Evolutionary conservation across 2,797 vertebrate species (phyloP).

Genomic region (Ispidina picta): DNA sequence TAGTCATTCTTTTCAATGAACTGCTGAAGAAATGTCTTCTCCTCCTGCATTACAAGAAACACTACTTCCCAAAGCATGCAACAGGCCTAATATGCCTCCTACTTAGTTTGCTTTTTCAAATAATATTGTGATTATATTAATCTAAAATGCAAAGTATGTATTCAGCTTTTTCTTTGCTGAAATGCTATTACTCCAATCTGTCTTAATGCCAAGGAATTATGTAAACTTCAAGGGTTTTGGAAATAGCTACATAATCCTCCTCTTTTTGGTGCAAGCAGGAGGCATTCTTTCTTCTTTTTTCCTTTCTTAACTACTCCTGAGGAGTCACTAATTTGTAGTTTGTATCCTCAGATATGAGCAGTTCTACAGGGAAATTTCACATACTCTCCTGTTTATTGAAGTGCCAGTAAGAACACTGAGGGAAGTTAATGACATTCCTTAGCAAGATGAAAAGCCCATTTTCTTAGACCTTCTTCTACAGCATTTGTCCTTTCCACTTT

Average conservation of each 20-base stretch:
- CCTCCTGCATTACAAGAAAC: background rate
- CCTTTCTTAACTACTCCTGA: background rate
- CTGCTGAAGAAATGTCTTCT: background rate
- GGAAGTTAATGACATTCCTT: background rate
- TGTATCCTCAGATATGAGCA: background rate
- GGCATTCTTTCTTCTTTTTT: background rate
- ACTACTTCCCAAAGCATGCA: background rate
- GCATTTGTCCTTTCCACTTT: background rate
- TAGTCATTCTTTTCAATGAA: background rate
- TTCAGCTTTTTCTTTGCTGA: background rate
- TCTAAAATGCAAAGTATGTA: background rate
- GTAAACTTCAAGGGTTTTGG: background rate
- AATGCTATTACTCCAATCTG: background rate
- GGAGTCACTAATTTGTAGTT: conserved; percentile 4
- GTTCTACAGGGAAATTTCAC: background rate
- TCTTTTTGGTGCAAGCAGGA: background rate
- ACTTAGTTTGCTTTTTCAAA: background rate
- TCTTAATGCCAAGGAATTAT: background rate
- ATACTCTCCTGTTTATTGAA: background rate
- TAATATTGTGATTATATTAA: background rate
- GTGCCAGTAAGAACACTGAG: background rate
- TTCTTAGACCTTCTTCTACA: background rate
- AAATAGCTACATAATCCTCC: background rate
- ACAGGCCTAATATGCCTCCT: background rate
- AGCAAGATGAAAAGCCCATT: background rate